Base-by-base conservation (phyloP, 2,888 invertebrate species). In the Philonicus albiceps region DNA sequence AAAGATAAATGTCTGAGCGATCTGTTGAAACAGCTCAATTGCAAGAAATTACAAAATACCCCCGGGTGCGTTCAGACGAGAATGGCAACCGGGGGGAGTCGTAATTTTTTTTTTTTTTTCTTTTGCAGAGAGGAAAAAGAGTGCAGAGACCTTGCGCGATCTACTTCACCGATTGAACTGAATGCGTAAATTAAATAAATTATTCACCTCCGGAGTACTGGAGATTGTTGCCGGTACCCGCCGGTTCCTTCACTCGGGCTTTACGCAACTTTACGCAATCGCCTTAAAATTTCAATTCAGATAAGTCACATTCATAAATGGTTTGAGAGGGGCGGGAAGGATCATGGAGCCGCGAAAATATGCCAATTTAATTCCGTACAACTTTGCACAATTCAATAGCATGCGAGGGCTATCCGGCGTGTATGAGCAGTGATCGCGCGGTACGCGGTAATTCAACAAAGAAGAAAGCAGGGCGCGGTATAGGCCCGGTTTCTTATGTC, bases 231-330 rank as follows among this genome's bases (percentile, higher is more conserved):
- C 55, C 73, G 34, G 73, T 73, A 73, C 31, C 64, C 30, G 40
- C 37, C 64, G 22, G 30, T 73, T 84, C 55, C 27, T 73, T 11
- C 16, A 43, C n/a, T n/a, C 34, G 40, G 16, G 5, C 11, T 40
- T 84, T 84, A 84, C 84, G 84, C 84, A 84, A 84, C 40, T 84
- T 84, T 84, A 84, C 84, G 84, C 84, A 84, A 84, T 84, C 84
- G 84, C 27, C 64, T 83, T 83, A 64, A 83, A 83, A 83, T 83
- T 84, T 40, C 73, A 73, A 84, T 84, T 84, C 84, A 73, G 84
- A 73, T 84, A 84, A 84, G 84, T 84, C 84, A 84, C 84, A 84
- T 73, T 73, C 73, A 72, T 81, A 64, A 7, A n/a, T 27, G 19
- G 22, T 2, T 11, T 37, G 83, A 64, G 22, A 72, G 83, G 37